Base-by-base conservation (phyloP, 35 echinoderm and acorn worm genomes). In the Ptychodera flava region DNA sequence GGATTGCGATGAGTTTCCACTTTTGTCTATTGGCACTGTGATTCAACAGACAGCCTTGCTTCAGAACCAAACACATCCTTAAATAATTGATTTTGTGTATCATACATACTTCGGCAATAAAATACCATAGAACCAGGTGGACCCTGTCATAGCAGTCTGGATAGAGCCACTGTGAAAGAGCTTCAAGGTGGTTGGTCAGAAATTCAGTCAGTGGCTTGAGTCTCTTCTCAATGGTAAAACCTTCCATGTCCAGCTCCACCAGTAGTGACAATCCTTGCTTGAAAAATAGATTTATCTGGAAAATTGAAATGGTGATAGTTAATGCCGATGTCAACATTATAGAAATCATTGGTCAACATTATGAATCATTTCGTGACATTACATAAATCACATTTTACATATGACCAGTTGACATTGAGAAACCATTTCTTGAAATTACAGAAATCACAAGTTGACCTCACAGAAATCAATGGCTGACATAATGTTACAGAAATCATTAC, bases 151-250 rank as follows among this genome's bases (percentile, higher is more conserved):
- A 83, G 28, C 1, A 83, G 1, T 83, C 82, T 83, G 82, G 82
- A 36, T 83, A 83, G 14, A 83, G 82, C 82, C 82, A 83, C 1
- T 30, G 16, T 34, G n/a, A 36, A n/a, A 83, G 37, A 6, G 82
- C 82, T 16, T 36, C n/a, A 29, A 83, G 34, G 82, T 83, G 35
- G 37, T 83, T 83, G 82, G 34, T 36, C 0, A 83, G 82, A 30
- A 83, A 83, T 1, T 35, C 82, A 37, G 82, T 83, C n/a, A 83
- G 30, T 83, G 82, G 82, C n/a, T 83, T 33, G n/a, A 83, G 82
- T 12, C 82, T 33, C 37, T 36, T 83, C 2, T 34, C 34, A 37
- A 83, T 83, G 37, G 82, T 35, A 35, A 36, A 83, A 30, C 82
- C 82, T 36, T 36, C 30, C 82, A 83, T 83, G 35, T 83, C 37